Base-by-base conservation (phyloP, 2,888 invertebrate genomes). In the Macaria notata region DNA sequence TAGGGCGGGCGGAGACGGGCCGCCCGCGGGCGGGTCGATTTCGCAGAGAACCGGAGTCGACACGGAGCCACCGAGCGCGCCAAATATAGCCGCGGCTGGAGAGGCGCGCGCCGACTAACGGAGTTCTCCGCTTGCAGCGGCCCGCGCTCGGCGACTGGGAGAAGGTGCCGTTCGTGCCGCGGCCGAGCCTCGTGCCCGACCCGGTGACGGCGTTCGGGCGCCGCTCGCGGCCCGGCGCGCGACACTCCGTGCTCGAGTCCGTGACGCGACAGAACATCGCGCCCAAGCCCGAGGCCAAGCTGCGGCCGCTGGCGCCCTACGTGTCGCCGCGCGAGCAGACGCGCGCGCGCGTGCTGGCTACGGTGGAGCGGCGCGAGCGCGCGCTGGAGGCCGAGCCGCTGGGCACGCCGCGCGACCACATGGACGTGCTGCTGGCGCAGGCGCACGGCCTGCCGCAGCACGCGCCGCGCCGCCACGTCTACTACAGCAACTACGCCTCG, bases 131-230 rank as follows among this genome's bases (percentile, higher is more conserved):
- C 91, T 94, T 94, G 91, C 94, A 95, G 95, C 95, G 94, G 90
- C 93, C 93, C 84, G 89, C 92, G 74, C 90, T 93, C 86, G 95
- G 96, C 79, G 96, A 96, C 78, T 97, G 97, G 97, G 96, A 96
- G 90, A 96, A 96, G 93, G 95, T 96, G 87, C 97, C 97, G 76
- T 95, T 93, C 89, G 96, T 97, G 77, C 96, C 97, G 71, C 93
- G 97, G 71, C 97, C 97, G 75, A 96, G 96, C 78, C 93, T 96
- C 85, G 95, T 97, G 72, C 94, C 96, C 69, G 96, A 96, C 81
- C 96, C 96, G 66, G 94, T 96, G 83, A 96, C 97, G 69, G 97
- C 96, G 67, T 96, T 95, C 92, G 97, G 97, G 50, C 94, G 94
- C 63, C 93, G 94, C 72, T 78, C 90, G 69, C 83, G 92, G 66